phyloP scores from a whole-genome alignment of 2,797 vertebrate species.

The Gobionotothen gibberifrons region DNA sequence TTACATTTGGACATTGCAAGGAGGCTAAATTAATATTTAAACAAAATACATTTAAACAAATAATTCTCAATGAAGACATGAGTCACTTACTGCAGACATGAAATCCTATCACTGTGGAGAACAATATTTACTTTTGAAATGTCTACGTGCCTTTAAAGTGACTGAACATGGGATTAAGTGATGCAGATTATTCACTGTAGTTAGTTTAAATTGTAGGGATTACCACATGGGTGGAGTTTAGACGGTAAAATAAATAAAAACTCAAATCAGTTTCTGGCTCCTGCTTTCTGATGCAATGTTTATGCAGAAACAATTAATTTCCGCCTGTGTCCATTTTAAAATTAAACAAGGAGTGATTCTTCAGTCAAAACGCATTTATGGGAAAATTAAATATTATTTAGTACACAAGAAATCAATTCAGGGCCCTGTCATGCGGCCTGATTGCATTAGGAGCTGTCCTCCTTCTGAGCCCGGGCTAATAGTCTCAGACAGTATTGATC shows the following conservation, averaged over 20 bases:
- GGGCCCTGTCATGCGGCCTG: slow-evolving; percentile 29
- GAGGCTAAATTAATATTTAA: background rate
- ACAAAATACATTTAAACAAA: no score
- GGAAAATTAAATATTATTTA: slow-evolving; percentile 36
- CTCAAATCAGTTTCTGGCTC: background rate
- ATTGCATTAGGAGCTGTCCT: slow-evolving; percentile 64
- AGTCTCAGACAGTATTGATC: slow-evolving; percentile 65
- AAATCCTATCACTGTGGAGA: background rate
- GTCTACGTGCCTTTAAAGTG: background rate
- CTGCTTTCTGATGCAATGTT: background rate
- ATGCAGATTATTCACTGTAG: background rate
- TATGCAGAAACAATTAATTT: background rate
- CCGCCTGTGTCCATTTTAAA: background rate
- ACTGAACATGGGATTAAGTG: background rate
- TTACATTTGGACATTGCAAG: background rate
- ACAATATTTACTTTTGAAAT: background rate
- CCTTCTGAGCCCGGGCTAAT: slow-evolving; percentile 50
- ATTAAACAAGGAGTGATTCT: background rate
- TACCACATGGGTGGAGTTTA: background rate
- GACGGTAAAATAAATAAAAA: background rate
- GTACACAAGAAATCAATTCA: slow-evolving; percentile 59
- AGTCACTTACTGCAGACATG: background rate
- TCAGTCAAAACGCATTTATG: slow-evolving; percentile 36
- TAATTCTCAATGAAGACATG: background rate
- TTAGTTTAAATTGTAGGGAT: background rate